A percentile compares a stretch with the other conserved stretches of the same genome.
Conservation (phyloP, 2,113 vertebrate species). For the Corvus moneduloides region DNA sequence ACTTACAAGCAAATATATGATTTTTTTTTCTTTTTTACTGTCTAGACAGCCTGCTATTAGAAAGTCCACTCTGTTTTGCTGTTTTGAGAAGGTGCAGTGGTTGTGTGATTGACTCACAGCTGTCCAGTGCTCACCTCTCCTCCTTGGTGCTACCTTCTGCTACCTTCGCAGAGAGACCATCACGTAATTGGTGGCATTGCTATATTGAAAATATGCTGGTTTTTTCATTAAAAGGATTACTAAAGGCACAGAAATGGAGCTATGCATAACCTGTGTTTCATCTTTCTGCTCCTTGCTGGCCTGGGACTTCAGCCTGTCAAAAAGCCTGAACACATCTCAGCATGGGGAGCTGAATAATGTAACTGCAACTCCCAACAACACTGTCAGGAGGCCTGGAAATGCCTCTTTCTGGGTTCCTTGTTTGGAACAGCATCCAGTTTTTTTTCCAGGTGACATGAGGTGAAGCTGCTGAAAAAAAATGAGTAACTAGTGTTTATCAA, state of each 20-base stretch:
- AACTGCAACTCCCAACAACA: neutral
- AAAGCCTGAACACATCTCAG: neutral
- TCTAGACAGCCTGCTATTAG: fast-evolving
- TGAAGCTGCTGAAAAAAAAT: neutral
- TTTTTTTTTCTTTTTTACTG: neutral
- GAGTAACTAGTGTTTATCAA: neutral
- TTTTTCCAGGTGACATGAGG: neutral
- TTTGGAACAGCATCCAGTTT: neutral
- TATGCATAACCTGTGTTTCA: neutral
- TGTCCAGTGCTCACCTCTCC: neutral
- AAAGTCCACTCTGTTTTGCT: neutral
- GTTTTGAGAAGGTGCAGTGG: neutral
- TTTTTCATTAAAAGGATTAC: neutral
- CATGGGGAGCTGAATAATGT: neutral
- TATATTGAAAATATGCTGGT: neutral
- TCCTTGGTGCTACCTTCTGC: neutral
- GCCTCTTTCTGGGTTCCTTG: neutral
- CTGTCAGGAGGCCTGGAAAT: neutral
- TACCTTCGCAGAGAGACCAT: neutral
- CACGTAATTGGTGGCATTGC: fast-evolving
- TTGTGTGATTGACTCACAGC: neutral
- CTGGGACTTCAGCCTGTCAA: neutral
- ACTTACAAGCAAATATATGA: neutral
- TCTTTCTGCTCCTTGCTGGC: neutral
- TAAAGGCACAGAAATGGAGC: neutral